Percentiles rank a stretch among this genome's conserved stretches.
Conservation (phyloP, 2,888 invertebrate genomes). For the Drosophila borborema region DNA sequence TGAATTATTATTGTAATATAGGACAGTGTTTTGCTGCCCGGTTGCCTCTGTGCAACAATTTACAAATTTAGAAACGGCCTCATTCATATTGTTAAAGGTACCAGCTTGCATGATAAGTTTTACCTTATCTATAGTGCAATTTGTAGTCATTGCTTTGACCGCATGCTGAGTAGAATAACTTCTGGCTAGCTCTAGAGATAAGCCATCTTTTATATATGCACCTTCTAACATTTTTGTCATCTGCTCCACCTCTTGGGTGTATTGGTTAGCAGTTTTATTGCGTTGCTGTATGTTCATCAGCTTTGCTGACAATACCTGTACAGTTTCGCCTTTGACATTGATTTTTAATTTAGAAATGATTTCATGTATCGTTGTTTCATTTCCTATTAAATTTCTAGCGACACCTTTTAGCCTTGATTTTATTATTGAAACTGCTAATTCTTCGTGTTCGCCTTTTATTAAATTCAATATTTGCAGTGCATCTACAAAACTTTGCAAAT, state of each 20-base stretch:
- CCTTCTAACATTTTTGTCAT: slow-evolving; percentile 3
- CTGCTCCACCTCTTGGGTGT: neutral
- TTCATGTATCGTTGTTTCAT: slow-evolving; percentile 15
- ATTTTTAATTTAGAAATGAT: slow-evolving; percentile 2
- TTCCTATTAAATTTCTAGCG: slow-evolving; percentile 13
- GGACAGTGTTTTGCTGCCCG: neutral
- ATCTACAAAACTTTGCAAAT: slow-evolving; percentile 25
- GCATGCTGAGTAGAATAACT: neutral
- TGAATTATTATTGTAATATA: neutral
- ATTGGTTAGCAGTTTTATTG: neutral
- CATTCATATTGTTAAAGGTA: neutral
- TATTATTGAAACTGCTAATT: slow-evolving; percentile 10
- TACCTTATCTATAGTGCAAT: neutral
- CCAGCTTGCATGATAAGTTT: neutral
- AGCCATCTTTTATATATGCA: neutral
- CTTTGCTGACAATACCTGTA: slow-evolving; percentile 9
- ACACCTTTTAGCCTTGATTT: slow-evolving; percentile 19
- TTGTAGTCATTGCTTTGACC: neutral
- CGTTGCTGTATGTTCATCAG: slow-evolving; percentile 10
- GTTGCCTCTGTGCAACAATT: neutral
- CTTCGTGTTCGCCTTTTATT: neutral
- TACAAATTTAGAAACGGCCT: neutral
- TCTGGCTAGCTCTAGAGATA: neutral
- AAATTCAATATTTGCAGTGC: slow-evolving; percentile 8
- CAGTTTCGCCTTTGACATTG: slow-evolving; percentile 2